A percentile compares a stretch with the other conserved stretches of the same genome.
phyloP scores from a whole-genome alignment of 2,888 invertebrate genomes.

The Amphipoea oculea region DNA sequence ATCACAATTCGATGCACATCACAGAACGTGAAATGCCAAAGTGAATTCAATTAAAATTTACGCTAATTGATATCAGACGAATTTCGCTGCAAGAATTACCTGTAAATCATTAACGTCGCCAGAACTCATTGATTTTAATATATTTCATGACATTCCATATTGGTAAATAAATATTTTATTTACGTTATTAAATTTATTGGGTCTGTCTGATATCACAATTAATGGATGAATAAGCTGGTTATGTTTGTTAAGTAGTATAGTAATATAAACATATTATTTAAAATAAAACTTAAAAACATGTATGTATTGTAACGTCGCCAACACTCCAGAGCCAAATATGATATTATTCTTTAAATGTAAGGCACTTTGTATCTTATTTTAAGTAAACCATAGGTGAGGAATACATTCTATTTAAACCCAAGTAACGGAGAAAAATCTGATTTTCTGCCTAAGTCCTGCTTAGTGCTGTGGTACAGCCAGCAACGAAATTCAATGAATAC shows the following conservation, averaged over 20 bases:
- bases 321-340: no score
- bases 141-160: not conserved
- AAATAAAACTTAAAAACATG: no score
- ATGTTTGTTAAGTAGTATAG: not conserved
- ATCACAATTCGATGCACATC: slow-evolving; percentile 19
- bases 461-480: not conserved
- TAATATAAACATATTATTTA: no score
- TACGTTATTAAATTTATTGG: not conserved
- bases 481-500: not conserved
- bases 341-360: no score
- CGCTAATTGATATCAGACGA: slow-evolving; percentile 19
- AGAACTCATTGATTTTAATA: not conserved
- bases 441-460: not conserved
- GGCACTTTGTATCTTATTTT: no score
- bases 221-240: not conserved
- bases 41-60: slow-evolving; percentile 33
- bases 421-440: not conserved
- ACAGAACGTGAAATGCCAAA: slow-evolving; percentile 23
- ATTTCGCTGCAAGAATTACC: slow-evolving; percentile 14
- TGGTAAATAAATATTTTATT: not conserved
- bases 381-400: no score
- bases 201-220: not conserved
- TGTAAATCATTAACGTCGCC: slow-evolving; percentile 4
- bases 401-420: no score
- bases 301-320: no score